A percentile compares a stretch with the other conserved stretches of the same genome.
Evolutionary conservation across 2,797 vertebrate species (phyloP).

Genomic region (Betta splendens): DNA sequence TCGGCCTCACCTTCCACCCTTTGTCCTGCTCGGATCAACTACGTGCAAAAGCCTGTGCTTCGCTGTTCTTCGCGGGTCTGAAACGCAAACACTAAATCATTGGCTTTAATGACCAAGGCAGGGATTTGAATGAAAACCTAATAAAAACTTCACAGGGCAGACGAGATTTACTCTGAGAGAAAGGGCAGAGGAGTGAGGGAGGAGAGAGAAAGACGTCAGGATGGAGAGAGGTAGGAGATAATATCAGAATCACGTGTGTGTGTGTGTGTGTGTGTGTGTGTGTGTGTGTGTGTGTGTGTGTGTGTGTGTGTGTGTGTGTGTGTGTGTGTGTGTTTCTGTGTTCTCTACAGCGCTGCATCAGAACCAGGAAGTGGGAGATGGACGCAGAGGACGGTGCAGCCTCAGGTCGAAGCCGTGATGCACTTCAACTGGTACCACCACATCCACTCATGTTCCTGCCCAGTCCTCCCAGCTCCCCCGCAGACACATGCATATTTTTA

Average conservation of each 20-base stretch:
- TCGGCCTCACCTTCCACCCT: constrained; percentile 32
- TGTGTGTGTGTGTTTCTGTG: constrained; percentile 33
- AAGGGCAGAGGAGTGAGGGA: constrained; percentile 14
- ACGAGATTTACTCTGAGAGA: constrained; percentile 60
- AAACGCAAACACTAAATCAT: constrained; percentile 64
- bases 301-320: constrained; percentile 34
- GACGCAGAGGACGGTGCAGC: constrained; percentile 23
- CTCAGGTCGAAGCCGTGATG: constrained; percentile 11
- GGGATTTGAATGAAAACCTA: constrained; percentile 48
- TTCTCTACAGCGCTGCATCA: constrained; percentile 25
- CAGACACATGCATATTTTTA: constrained; percentile 7
- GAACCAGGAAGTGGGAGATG: constrained; percentile 27
- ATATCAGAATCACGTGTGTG: constrained; percentile 50
- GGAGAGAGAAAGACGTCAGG: constrained; percentile 20
- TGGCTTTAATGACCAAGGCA: constrained; percentile 58
- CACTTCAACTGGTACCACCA: constrained; percentile 35
- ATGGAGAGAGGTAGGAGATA: constrained; percentile 49
- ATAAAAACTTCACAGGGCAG: constrained; percentile 57
- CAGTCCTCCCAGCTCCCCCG: background rate
- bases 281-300: constrained; percentile 17
- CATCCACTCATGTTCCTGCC: constrained; percentile 16
- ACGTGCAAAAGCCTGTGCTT: constrained; percentile 32
- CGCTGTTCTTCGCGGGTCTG: constrained; percentile 19
- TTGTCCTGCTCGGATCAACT: constrained; percentile 23
- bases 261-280: constrained; percentile 25